Conservation (phyloP, 1,140 invertebrate genomes). For the Brachionus angularis region DNA sequence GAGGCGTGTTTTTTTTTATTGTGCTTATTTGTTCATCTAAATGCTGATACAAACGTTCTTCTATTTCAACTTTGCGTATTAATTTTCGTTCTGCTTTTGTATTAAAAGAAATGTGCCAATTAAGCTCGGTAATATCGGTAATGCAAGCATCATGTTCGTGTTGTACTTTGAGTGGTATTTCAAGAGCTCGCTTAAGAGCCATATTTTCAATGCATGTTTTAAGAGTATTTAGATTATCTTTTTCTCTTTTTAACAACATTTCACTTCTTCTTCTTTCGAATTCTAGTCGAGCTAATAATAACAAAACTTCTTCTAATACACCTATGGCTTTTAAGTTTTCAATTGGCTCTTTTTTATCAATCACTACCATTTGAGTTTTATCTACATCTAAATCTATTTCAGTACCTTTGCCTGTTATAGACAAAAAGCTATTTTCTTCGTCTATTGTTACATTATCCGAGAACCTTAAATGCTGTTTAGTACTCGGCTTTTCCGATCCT, state of each 20-base stretch:
- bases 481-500: too few relatives aligned
- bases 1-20: not conserved
- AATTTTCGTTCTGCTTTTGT: constrained; percentile 17
- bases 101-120: constrained; percentile 43
- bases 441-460: not conserved
- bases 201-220: constrained; percentile 21
- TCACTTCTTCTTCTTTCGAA: constrained; percentile 6
- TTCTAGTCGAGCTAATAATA: constrained; percentile 34
- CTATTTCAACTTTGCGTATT: constrained; percentile 6
- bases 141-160: constrained; percentile 42
- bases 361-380: not conserved
- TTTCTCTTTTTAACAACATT: constrained; percentile 12
- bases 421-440: not conserved
- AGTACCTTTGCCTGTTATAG: not conserved
- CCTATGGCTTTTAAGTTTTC: not conserved
- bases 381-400: not conserved
- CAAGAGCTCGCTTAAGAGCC: constrained; percentile 22
- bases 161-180: constrained; percentile 25
- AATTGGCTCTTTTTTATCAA: not conserved
- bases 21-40: not conserved
- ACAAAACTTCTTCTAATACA: constrained; percentile 17
- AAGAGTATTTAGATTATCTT: not conserved
- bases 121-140: constrained; percentile 30
- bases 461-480: too few relatives aligned
- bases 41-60: not conserved